Conservation (phyloP, 2,797 vertebrate species). For the Ptychadena robeensis region DNA sequence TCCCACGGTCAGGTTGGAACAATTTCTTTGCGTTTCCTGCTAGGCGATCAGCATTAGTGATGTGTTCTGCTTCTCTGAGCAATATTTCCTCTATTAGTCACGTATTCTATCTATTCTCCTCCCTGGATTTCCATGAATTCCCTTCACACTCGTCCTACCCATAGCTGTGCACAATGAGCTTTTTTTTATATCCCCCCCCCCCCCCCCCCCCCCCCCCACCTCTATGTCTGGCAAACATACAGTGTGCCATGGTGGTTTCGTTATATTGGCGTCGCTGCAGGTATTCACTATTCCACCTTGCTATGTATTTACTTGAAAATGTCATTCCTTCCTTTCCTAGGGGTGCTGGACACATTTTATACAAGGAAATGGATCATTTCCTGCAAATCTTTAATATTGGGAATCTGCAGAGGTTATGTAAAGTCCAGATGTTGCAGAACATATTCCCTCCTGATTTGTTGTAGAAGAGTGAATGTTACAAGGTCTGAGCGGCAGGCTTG, state of each 20-base stretch:
- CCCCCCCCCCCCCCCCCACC: neutral
- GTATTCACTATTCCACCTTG: conserved; percentile 1
- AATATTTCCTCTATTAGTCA: neutral
- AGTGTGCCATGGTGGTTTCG: neutral
- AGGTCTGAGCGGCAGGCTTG: neutral
- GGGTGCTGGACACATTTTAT: neutral
- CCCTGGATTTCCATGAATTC: neutral
- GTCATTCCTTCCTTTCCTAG: neutral
- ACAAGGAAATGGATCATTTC: conserved; percentile 15
- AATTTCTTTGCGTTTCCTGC: neutral
- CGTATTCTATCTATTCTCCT: neutral
- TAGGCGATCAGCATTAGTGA: neutral
- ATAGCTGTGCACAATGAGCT: neutral
- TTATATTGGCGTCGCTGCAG: neutral
- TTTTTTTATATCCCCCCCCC: neutral
- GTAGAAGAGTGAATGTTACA: neutral
- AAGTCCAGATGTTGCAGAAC: conserved; percentile 17
- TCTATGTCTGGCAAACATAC: neutral
- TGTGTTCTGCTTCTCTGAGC: neutral
- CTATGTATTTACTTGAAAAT: too few species aligned
- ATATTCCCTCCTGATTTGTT: conserved; percentile 4
- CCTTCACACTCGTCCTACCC: neutral
- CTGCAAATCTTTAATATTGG: neutral
- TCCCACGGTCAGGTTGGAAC: neutral
- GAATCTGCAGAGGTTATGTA: neutral